Evolutionary conservation across 2,888 invertebrate species (phyloP), one percentile per base, ranked within the genome.

Genomic region (Maniola hyperantus): DNA sequence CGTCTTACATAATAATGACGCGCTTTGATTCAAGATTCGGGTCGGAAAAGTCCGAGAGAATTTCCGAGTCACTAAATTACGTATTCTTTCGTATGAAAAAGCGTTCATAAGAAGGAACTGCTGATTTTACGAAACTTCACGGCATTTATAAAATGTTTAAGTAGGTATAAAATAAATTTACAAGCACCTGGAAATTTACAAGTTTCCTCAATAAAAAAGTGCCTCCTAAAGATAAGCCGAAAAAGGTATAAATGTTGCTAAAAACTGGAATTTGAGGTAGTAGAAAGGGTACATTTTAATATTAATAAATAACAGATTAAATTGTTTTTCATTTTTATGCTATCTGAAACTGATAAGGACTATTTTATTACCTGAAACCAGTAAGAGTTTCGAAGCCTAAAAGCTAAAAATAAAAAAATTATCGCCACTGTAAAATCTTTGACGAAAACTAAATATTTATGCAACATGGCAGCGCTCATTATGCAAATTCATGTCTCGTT

Each of bases 401-500:
- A 51, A 11, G 20, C 11, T n/a, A n/a, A n/a, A n/a, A n/a, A n/a
- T n/a, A n/a, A n/a, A 26, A 11, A 34, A n/a, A 36, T 34, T n/a
- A 55, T 18, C 54, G 10, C n/a, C 36, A 8, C 13, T 13, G 11
- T 20, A 20, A 50, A 11, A 13, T 46, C 33, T 13, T 13, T 11
- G 26, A 33, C 48, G 59, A 34, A 48, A 33, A 33, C 48, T 26
- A 26, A 26, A 26, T 61, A 39, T 61, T 61, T 50, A 48, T 18
- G 20, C 20, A 51, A 42, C 57, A 39, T 36, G 61, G 15, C 48
- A 50, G 8, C 61, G 20, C 36, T 50, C 50, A 51, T 61, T 61
- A 50, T 61, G 50, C 61, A 61, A 61, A 61, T 61, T 51, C 61
- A 61, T 51, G 61, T 61, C 61, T 51, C 61, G 61, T 61, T 51